phyloP scores from a whole-genome alignment of 2,797 vertebrate species.

The Sparidentex hasta region DNA sequence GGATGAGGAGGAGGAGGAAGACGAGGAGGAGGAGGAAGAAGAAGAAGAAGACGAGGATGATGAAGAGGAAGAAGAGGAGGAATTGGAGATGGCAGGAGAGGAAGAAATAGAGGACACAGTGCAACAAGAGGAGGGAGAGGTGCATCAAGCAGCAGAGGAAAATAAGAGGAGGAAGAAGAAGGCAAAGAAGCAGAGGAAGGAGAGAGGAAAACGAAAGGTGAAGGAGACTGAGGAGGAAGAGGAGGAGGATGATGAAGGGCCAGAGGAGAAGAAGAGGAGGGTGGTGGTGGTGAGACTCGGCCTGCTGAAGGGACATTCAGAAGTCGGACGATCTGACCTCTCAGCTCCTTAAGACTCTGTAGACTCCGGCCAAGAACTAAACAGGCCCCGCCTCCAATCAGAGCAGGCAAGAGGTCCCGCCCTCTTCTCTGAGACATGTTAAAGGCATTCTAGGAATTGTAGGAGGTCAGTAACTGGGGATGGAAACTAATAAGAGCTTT shows the following conservation, averaged over 20 bases:
- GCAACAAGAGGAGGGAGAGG: conserved; percentile 33
- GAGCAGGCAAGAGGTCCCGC: conserved; percentile 6
- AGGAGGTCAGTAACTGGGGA: conserved; percentile 18
- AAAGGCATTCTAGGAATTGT: conserved; percentile 46
- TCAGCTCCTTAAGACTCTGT: conserved; percentile 60
- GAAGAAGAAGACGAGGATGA: accelerated
- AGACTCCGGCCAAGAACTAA: background rate
- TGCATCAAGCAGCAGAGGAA: conserved; percentile 30
- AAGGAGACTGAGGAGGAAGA: conserved; percentile 25
- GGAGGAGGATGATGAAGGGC: conserved; percentile 32
- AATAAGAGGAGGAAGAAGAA: conserved; percentile 58
- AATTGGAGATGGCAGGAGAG: conserved; percentile 42
- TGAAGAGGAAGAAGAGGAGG: conserved; percentile 10
- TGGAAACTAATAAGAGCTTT: conserved; percentile 34
- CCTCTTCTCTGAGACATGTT: conserved; percentile 1
- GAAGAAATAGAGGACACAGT: conserved; percentile 49
- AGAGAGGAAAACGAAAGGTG: conserved; percentile 48
- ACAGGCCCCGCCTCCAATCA: conserved; percentile 3
- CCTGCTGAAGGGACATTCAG: conserved; percentile 74
- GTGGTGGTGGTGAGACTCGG: conserved; percentile 78
- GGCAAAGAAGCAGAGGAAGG: conserved; percentile 59
- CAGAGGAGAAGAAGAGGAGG: conserved; percentile 70
- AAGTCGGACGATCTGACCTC: conserved; percentile 71
- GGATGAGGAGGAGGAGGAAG: accelerated
- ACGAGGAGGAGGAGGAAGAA: accelerated